A percentile compares a stretch with the other conserved stretches of the same genome.
These are phyloP conservation scores for Megaptera novaeangliae DNA, from an alignment of 2,113 vertebrate genomes.

Conservation along the genomic window DNA sequence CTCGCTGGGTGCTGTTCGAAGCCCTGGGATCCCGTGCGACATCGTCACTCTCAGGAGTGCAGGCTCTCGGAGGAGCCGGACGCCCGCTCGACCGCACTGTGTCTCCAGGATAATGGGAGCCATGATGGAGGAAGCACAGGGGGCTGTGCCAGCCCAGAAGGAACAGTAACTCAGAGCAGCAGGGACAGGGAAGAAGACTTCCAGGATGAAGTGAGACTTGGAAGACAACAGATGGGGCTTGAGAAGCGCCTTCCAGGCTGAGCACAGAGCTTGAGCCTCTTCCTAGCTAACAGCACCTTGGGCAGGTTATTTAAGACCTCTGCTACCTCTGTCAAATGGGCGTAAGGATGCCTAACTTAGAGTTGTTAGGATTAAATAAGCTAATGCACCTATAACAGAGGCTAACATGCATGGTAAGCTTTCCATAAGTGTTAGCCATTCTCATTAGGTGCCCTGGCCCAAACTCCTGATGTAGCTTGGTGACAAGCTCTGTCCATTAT, in stretches of 20 bases:
- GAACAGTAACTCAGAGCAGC: not conserved
- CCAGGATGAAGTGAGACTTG: not conserved
- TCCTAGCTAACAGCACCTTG: not conserved
- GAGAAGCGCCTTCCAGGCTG: not conserved
- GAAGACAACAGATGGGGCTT: not conserved
- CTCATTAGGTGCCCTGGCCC: not conserved
- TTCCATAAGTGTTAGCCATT: not conserved
- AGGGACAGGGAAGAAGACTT: not conserved
- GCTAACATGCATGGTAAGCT: not conserved
- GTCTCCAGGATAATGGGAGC: not conserved
- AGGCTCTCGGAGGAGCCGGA: not conserved
- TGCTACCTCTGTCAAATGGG: not conserved
- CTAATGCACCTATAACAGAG: not conserved
- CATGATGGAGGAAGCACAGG: not conserved
- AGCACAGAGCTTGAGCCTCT: not conserved
- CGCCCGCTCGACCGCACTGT: not conserved
- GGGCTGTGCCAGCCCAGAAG: not conserved
- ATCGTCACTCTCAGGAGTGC: not conserved
- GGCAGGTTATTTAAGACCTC: not conserved
- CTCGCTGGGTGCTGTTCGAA: not conserved
- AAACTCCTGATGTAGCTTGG: not conserved
- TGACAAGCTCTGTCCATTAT: not conserved
- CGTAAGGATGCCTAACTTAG: not conserved
- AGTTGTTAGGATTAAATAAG: not conserved
- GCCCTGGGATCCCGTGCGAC: not conserved